Evolutionary conservation across 2,888 invertebrate genomes (phyloP).

Genomic region (Mechanitis mazaeus): DNA sequence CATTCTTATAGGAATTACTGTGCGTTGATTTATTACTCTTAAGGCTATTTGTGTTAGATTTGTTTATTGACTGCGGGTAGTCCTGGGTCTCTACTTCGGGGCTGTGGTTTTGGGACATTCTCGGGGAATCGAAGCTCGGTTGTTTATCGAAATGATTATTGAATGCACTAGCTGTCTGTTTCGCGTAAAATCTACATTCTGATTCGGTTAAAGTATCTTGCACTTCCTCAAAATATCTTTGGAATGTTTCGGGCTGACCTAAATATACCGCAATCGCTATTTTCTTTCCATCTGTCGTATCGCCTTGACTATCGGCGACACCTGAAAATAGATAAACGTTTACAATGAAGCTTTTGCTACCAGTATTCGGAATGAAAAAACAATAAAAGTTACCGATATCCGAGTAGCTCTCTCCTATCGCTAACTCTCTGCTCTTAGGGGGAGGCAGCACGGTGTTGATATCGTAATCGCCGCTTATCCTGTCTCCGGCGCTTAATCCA

Average conservation of each 20-base stretch:
- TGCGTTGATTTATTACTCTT: constrained; percentile 76
- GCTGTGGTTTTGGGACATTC: constrained; percentile 66
- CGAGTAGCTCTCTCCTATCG: constrained; percentile 73
- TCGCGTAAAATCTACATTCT: constrained; percentile 77
- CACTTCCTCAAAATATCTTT: constrained; percentile 81
- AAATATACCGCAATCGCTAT: constrained; percentile 92
- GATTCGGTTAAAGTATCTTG: constrained; percentile 81
- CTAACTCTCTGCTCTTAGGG: constrained; percentile 69
- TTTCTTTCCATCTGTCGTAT: constrained; percentile 89
- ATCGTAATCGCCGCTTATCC: constrained; percentile 70
- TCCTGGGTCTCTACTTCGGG: constrained; percentile 67
- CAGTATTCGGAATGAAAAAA: constrained; percentile 5
- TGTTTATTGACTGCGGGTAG: constrained; percentile 60
- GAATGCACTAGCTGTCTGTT: constrained; percentile 64
- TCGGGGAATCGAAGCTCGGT: constrained; percentile 67
- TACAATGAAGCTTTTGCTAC: constrained; percentile 10
- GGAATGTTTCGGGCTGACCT: constrained; percentile 87
- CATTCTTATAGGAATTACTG: constrained; percentile 71
- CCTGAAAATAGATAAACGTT: constrained; percentile 40
- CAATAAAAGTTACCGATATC: constrained; percentile 62
- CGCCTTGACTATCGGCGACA: constrained; percentile 77
- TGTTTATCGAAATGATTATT: constrained; percentile 69
- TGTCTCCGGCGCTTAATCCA: constrained; percentile 54
- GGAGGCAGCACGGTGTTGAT: constrained; percentile 70
- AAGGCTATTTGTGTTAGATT: constrained; percentile 73